These are phyloP conservation scores for Coracias cyanogaster DNA, from an alignment of 2,797 vertebrate genomes.

Conservation along the genomic window DNA sequence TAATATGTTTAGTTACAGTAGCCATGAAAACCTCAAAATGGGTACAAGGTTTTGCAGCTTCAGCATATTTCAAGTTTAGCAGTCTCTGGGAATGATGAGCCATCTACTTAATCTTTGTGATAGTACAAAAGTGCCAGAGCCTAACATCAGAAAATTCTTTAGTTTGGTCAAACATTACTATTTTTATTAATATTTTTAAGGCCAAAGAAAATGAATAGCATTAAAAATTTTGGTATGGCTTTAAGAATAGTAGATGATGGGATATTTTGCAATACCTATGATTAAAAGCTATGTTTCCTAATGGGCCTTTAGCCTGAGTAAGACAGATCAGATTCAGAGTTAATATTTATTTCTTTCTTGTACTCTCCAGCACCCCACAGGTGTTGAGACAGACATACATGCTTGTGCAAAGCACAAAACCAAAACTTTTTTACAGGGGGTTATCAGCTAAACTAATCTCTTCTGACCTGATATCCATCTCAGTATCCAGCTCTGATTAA, in stretches of 20 bases:
- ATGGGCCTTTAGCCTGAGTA: not conserved
- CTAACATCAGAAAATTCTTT: constrained; percentile 8
- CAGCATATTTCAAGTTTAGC: constrained; percentile 22
- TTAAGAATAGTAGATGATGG: not conserved
- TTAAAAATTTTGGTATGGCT: not conserved
- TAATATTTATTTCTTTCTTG: not conserved
- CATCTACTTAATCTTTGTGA: not conserved
- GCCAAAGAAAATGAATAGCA: not conserved
- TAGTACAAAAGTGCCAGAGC: not conserved
- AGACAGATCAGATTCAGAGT: not conserved
- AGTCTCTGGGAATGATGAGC: not conserved
- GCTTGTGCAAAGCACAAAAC: not conserved
- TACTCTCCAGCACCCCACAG: not conserved
- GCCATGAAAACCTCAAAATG: constrained; percentile 35
- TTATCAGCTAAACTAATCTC: not conserved
- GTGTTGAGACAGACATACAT: not conserved
- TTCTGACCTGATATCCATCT: not conserved
- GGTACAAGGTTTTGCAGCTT: constrained; percentile 37
- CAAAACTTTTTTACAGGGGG: not conserved
- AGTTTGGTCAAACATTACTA: not conserved
- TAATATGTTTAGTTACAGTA: constrained; percentile 58
- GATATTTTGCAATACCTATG: not conserved
- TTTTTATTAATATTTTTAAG: not conserved
- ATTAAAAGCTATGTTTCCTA: not conserved
- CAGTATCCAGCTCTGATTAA: not conserved